Base-by-base conservation (phyloP, 2,888 invertebrate species). In the Saturnia japonica region DNA sequence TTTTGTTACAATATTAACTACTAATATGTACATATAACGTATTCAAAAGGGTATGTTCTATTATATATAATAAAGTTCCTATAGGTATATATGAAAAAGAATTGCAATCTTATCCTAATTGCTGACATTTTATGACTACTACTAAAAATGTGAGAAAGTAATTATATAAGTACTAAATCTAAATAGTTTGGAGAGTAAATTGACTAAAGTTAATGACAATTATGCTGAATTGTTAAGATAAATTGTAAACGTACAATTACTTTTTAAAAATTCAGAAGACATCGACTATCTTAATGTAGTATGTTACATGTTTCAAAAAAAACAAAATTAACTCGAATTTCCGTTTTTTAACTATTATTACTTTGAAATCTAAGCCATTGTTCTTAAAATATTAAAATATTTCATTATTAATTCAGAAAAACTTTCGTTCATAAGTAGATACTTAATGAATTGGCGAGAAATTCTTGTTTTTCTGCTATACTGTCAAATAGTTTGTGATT, bases 11-110 rank as follows among this genome's bases (percentile, higher is more conserved):
- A 80, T 84, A 83, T 84, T 84, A 87, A 90, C 79, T 79, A 85
- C 91, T 91, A 91, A 89, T 91, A 91, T 91, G 85, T 91, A 91
- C 91, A 91, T 86, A 87, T 88, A 81, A 81, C 81, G 83, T 84
- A 83, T 76, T 77, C 76, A 77, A 76, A 76, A 34, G 54, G 34
- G 62, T 68, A 62, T 64, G 57, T 67, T 68, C 57, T 71, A 70
- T 68, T 74, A 70, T 74, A 76, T 72, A 73, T 74, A 72, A 72
- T 70, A 73, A 76, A 80, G 78, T 80, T 82, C 77, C 76, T 71
- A 70, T 73, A 74, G 78, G 76, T 74, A 74, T 74, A 70, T 68
- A 76, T 75, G 71, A 74, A 72, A 72, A 75, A 74, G 76, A 78
- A 72, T 79, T 75, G 77, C 74, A 78, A 75, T 68, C 78, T 76